phyloP scores from a whole-genome alignment of 2,888 invertebrate genomes.

The Artemia sp. region DNA sequence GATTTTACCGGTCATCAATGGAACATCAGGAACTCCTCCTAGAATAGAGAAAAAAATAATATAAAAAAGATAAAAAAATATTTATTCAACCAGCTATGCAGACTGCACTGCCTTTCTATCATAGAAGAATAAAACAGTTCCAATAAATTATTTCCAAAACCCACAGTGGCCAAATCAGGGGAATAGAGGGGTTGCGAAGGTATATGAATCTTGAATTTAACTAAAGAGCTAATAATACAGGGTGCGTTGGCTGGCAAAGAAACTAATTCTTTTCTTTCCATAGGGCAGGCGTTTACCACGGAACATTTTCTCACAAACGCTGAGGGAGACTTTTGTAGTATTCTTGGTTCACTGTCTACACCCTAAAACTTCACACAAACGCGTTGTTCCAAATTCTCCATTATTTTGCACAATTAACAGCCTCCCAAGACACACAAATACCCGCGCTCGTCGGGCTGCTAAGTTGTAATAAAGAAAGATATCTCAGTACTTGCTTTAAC shows the following conservation, averaged over 20 bases:
- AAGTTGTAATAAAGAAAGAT: neutral
- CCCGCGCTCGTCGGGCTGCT: neutral
- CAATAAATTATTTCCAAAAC: too few relatives aligned
- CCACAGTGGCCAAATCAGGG: neutral
- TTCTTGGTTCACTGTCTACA: too few relatives aligned
- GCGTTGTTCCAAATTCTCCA: too few relatives aligned
- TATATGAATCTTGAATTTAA: too few relatives aligned
- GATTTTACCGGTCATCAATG: slow-evolving; percentile 46
- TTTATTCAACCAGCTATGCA: neutral
- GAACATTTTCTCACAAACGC: too few relatives aligned
- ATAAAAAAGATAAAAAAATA: neutral
- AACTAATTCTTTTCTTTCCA: too few relatives aligned
- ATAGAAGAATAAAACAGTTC: neutral
- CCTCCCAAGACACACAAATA: neutral
- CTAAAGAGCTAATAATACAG: too few relatives aligned
- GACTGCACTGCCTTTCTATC: neutral
- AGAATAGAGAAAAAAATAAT: slow-evolving; percentile 24
- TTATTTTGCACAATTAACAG: neutral
- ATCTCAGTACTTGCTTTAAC: neutral
- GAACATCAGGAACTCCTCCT: slow-evolving; percentile 67
- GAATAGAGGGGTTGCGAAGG: neutral
- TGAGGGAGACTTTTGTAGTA: too few relatives aligned
- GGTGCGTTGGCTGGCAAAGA: too few relatives aligned
- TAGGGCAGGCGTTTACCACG: too few relatives aligned
- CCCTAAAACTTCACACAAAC: too few relatives aligned